These are phyloP conservation scores for Muscidifurax raptorellus DNA, from an alignment of 1,140 invertebrate species.

Conservation along the genomic window DNA sequence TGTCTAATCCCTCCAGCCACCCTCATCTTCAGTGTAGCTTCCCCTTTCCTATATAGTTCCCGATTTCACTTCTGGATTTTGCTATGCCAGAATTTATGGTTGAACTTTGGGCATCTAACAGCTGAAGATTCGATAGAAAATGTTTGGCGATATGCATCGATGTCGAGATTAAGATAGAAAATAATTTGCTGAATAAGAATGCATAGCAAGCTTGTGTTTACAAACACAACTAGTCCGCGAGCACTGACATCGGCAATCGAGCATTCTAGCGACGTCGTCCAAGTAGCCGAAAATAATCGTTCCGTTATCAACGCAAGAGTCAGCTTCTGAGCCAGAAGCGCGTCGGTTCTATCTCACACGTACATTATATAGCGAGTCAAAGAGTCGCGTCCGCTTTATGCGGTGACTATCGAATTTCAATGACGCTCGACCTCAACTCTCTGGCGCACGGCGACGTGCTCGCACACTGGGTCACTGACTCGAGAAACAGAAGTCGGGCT, in stretches of 20 bases:
- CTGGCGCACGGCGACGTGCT: background rate
- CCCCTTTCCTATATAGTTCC: background rate
- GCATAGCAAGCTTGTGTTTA: too few relatives aligned
- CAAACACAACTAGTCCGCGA: too few relatives aligned
- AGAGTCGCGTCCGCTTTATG: constrained; percentile 35
- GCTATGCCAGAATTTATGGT: background rate
- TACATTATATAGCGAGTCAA: background rate
- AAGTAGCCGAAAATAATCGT: background rate
- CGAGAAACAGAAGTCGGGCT: background rate
- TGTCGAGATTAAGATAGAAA: too few relatives aligned
- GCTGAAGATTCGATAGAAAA: background rate
- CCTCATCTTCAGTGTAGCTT: background rate
- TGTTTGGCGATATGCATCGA: background rate
- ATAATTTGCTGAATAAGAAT: too few relatives aligned
- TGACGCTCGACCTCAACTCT: constrained; percentile 11
- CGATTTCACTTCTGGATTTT: background rate
- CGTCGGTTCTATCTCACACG: too few relatives aligned
- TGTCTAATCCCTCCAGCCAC: background rate
- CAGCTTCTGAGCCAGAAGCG: background rate
- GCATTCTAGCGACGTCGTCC: too few relatives aligned
- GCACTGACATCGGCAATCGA: too few relatives aligned
- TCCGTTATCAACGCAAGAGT: constrained; percentile 27
- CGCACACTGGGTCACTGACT: constrained; percentile 42
- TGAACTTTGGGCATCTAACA: background rate
- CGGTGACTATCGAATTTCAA: constrained; percentile 55